Conservation (phyloP, 2,113 vertebrate genomes). For the Amphilophus citrinellus region DNA sequence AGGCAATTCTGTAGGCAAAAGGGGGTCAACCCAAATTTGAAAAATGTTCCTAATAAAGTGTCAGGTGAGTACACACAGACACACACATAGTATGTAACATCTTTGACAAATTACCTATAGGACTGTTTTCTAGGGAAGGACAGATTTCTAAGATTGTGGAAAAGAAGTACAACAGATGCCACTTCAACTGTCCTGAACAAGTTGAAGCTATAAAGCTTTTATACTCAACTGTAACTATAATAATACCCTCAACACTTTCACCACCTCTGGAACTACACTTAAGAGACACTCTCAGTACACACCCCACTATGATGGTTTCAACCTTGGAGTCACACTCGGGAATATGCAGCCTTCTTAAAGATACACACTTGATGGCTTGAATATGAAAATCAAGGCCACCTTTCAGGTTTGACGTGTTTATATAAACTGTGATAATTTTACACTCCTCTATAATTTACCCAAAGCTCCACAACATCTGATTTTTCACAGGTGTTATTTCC, state of each 20-base stretch:
- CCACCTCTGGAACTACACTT: slow-evolving; percentile 33
- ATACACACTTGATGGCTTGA: slow-evolving; percentile 22
- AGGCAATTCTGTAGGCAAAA: neutral
- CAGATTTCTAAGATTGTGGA: neutral
- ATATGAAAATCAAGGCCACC: slow-evolving; percentile 36
- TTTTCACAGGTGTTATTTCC: slow-evolving; percentile 6
- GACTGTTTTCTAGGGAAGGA: neutral
- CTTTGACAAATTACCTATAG: neutral
- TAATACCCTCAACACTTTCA: slow-evolving; percentile 36
- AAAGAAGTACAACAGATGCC: slow-evolving; percentile 9
- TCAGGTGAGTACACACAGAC: neutral
- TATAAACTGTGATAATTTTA: neutral
- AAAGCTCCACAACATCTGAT: slow-evolving; percentile 1
- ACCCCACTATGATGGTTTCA: slow-evolving; percentile 2
- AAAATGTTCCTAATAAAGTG: neutral
- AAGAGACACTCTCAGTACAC: slow-evolving; percentile 31
- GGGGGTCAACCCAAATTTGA: no score
- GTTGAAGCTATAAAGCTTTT: slow-evolving; percentile 25
- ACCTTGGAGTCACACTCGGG: slow-evolving; percentile 17
- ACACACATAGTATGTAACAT: neutral
- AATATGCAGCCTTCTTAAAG: slow-evolving; percentile 23
- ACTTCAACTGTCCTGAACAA: slow-evolving; percentile 1
- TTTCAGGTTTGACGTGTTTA: neutral
- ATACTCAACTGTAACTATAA: slow-evolving; percentile 14
- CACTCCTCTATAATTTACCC: neutral